Evolutionary conservation across 2,113 vertebrate genomes (phyloP).

Genomic region (Lutjanus erythropterus): DNA sequence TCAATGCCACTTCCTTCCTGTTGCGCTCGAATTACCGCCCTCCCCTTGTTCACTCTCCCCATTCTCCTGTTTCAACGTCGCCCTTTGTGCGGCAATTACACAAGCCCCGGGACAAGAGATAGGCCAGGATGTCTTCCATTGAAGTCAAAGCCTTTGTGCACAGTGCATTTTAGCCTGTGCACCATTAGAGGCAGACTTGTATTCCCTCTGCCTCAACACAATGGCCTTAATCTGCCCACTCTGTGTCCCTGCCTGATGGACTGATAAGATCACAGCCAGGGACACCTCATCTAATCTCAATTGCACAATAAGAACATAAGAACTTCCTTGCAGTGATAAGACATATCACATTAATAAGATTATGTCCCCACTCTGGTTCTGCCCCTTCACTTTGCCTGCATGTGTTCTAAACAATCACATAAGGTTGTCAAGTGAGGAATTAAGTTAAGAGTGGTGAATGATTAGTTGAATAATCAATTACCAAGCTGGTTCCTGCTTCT

Average conservation of each 20-base stretch:
- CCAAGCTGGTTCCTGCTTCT: neutral
- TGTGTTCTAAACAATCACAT: neutral
- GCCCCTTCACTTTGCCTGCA: neutral
- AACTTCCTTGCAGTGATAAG: constrained; percentile 70
- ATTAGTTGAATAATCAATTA: neutral
- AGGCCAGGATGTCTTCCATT: constrained; percentile 68
- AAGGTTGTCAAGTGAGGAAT: neutral
- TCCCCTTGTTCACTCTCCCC: constrained; percentile 66
- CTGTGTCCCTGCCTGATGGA: constrained; percentile 49
- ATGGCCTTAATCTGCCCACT: constrained; percentile 67
- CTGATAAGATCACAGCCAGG: constrained; percentile 64
- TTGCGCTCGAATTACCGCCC: constrained; percentile 91
- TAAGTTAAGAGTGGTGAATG: neutral
- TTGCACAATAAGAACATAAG: constrained; percentile 65
- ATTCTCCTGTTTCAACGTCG: constrained; percentile 82
- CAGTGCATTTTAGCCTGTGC: constrained; percentile 39
- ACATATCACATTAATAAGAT: constrained; percentile 60
- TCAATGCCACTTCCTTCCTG: constrained; percentile 97
- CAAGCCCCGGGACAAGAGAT: constrained; percentile 73
- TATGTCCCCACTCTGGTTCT: constrained; percentile 15
- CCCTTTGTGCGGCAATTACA: constrained; percentile 81
- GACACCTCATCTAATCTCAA: constrained; percentile 74
- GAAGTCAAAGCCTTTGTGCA: constrained; percentile 61
- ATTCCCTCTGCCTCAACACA: constrained; percentile 53
- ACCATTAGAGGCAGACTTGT: constrained; percentile 54